Conservation (phyloP, 2,888 invertebrate genomes). For the Sicus ferrugineus region DNA sequence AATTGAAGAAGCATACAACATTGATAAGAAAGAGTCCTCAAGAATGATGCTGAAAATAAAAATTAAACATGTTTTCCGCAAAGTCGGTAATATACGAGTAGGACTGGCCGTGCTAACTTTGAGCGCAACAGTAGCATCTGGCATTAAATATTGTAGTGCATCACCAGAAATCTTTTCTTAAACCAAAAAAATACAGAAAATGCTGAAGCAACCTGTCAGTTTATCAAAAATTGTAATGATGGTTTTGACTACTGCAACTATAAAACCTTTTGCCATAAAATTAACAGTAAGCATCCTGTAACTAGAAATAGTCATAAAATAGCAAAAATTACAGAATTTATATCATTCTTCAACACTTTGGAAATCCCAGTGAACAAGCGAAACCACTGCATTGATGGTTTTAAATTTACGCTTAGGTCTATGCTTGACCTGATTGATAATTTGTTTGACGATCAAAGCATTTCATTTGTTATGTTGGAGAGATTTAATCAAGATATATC, state of each 20-base stretch:
- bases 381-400: background rate
- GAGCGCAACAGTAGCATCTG: background rate
- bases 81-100: background rate
- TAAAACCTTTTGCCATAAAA: too few species aligned
- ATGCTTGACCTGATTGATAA: background rate
- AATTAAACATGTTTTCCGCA: background rate
- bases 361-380: too few species aligned
- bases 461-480: background rate
- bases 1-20: background rate
- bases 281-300: too few species aligned
- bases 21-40: background rate
- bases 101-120: background rate
- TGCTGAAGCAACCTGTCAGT: background rate
- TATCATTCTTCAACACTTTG: background rate
- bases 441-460: background rate
- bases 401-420: background rate
- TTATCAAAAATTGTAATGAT: background rate
- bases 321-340: background rate
- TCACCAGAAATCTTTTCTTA: background rate
- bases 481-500: background rate
- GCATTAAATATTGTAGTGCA: background rate
- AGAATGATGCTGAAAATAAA: background rate
- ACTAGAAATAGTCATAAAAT: background rate
- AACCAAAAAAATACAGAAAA: background rate
- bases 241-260: too few species aligned